Base-by-base conservation (phyloP, 2,888 invertebrate species). In the Scaptomyza reducta region DNA sequence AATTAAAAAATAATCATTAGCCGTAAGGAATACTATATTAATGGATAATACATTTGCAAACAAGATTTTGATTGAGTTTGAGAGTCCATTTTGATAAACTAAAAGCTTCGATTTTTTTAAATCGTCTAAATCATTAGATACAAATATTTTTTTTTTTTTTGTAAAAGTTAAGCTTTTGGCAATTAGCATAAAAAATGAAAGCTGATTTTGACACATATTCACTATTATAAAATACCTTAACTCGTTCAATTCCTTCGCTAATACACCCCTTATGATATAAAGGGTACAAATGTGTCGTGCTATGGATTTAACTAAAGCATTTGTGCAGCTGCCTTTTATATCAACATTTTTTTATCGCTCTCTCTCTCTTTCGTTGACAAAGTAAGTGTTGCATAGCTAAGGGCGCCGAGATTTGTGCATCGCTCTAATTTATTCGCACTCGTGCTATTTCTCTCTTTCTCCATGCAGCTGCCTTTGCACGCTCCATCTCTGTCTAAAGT, bases 381-480 rank as follows among this genome's bases (percentile, higher is more conserved):
- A 87, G 64, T 76, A 80, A 80, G 86, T 87, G 86, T 87, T 85
- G 76, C 82, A 85, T 74, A 81, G 66, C 67, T 72, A 56, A 63
- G 55, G 77, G 64, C 61, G 66, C 60, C 14, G 54, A 56, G 86
- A 58, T 61, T 77, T 74, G 41, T 58, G 64, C 57, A 49, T 38
- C 40, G 57, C 70, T 82, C 59, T 54, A 70, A 75, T 72, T 67
- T 65, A 69, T 59, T 56, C 33, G 7, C 41, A 50, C 22, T 47
- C 46, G 9, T 38, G 38, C 38, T n/a, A 35, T 35, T 35, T 35
- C 35, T 41, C 40, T 40, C 10, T 3, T 10, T 40, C 16, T 10
- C 3, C n/a, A 49, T 41, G n/a, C n/a, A n/a, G n/a, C 27, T 38
- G 38, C n/a, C n/a, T n/a, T 42, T n/a, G 16, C 31, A 7, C 31